Percentiles rank a stretch among this genome's conserved stretches.
phyloP scores from a whole-genome alignment of 35 echinoderm and acorn worm species.

The Lytechinus pictus region DNA sequence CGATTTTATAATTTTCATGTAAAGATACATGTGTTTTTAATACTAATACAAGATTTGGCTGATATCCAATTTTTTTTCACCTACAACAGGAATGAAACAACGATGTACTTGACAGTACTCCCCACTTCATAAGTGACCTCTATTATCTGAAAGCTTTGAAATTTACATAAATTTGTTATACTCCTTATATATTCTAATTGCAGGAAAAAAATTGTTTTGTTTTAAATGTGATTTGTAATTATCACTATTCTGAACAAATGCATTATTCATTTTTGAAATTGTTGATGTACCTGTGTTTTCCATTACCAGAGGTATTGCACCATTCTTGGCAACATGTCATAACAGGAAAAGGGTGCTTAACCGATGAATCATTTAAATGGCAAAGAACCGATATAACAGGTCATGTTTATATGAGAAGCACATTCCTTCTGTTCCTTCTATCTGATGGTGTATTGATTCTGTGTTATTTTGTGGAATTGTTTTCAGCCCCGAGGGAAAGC shows the following conservation, averaged over 20 bases:
- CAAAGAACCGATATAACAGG: background rate
- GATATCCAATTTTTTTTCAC: background rate
- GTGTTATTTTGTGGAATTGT: background rate
- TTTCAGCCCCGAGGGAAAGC: conserved; percentile 39
- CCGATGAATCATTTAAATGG: background rate
- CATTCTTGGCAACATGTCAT: conserved; percentile 1
- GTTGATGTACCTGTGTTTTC: background rate
- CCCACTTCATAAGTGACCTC: background rate
- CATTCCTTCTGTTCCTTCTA: background rate
- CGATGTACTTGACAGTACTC: background rate
- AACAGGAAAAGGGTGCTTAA: background rate
- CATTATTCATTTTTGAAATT: background rate
- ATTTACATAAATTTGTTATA: background rate
- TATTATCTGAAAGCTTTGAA: background rate
- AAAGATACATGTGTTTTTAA: background rate
- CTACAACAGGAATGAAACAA: background rate
- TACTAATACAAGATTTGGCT: background rate
- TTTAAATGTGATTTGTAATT: background rate
- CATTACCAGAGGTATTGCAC: background rate
- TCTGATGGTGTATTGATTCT: background rate
- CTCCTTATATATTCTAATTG: background rate
- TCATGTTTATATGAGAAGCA: background rate
- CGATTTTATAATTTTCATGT: too few relatives aligned
- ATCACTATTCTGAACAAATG: background rate
- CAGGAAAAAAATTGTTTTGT: background rate